Evolutionary conservation across 2,797 vertebrate genomes (phyloP), one percentile per base, ranked within the genome.

Genomic region (Balearica regulorum): DNA sequence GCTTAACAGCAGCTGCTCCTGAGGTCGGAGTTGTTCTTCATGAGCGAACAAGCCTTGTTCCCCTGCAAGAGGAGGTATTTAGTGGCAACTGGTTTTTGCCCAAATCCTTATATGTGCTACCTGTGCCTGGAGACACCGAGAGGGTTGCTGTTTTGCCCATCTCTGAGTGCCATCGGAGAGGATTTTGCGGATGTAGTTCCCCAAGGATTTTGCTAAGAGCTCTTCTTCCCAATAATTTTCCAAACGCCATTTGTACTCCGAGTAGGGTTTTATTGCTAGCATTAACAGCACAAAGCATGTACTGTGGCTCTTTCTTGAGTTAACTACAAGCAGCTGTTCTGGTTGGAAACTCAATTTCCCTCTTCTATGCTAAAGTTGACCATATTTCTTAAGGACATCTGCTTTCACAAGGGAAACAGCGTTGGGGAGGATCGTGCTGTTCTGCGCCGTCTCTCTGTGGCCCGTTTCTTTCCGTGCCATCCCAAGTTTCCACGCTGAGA

Each of bases 121-220:
- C 76, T 85, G 55, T 81, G 64, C 69, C 64, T 73, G 57, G 60
- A 80, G 60, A 43, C 9, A 1, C 24, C 0, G 2, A 53, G 60
- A 1, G 1, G 28, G 49, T 35, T 0, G 2, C 61, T 83, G 10
- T 3, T 78, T 39, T 68, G 37, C 29, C 60, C 2, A 5, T 64
- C 58, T 79, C 43, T 90, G 64, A 89, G 54, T 0, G 0, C 73
- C 75, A 22, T 44, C 11, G 1, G n/a, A 87, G 81, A 85, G 53
- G 51, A 37, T 85, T 94, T 89, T 70, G 51, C 48, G 85, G 87
- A 83, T 84, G 82, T 62, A 26, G 53, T 25, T 94, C 93, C 93
- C 95, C 28, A 55, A 73, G 93, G 89, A 80, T 77, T 94, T 94
- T 93, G 16, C 29, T 85, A 86, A 91, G 91, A 96, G 89, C 71